Percentiles rank a stretch among this genome's conserved stretches.
These are phyloP conservation scores for Peromyscus maniculatus DNA, from an alignment of 2,113 vertebrate genomes.

Conservation along the genomic window DNA sequence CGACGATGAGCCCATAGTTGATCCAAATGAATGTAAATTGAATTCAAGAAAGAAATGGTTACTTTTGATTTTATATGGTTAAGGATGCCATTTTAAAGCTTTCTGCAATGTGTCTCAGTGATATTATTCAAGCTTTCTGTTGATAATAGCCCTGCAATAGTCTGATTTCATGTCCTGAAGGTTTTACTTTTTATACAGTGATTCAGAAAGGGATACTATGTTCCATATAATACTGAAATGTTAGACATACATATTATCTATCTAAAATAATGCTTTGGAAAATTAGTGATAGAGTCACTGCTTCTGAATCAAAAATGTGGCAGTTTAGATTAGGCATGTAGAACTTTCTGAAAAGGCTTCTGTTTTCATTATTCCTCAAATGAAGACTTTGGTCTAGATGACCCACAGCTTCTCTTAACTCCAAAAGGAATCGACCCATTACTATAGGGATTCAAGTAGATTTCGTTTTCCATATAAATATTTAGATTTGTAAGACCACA, in stretches of 20 bases:
- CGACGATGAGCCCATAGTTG: conserved; percentile 67
- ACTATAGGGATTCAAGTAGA: conserved; percentile 1
- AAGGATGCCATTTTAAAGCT: conserved; percentile 61
- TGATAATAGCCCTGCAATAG: neutral
- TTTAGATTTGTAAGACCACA: conserved; percentile 16
- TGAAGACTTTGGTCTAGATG: conserved; percentile 35
- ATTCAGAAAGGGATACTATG: conserved; percentile 29
- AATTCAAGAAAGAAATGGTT: conserved; percentile 59
- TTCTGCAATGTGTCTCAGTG: neutral
- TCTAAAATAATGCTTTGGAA: conserved; percentile 29
- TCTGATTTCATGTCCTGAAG: conserved; percentile 26
- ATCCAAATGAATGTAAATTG: conserved; percentile 66
- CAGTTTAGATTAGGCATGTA: conserved; percentile 41
- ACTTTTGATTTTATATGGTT: conserved; percentile 48
- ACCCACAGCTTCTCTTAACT: neutral
- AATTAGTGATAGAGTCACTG: neutral
- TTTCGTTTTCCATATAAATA: conserved; percentile 56
- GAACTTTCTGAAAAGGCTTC: conserved; percentile 6
- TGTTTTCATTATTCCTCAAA: conserved; percentile 50
- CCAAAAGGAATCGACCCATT: conserved; percentile 20
- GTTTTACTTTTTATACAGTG: conserved; percentile 57
- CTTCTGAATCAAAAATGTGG: conserved; percentile 56
- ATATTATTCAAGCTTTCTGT: conserved; percentile 22
- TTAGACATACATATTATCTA: conserved; percentile 49
- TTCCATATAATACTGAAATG: conserved; percentile 7